Percentiles rank a stretch among this genome's conserved stretches.
phyloP scores from a whole-genome alignment of 2,797 vertebrate species.

The Darevskia mixta region DNA sequence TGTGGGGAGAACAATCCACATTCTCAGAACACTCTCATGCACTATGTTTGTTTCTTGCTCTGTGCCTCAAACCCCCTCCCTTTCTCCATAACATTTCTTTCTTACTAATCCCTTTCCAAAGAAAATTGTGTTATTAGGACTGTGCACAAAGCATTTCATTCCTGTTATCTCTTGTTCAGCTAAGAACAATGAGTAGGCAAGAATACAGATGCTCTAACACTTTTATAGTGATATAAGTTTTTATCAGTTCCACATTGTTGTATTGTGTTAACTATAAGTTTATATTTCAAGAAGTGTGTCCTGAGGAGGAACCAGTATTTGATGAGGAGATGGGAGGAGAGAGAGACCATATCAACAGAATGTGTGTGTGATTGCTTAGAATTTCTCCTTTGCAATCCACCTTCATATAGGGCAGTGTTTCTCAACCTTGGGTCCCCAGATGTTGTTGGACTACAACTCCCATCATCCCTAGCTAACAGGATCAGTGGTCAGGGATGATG shows the following conservation, averaged over 20 bases:
- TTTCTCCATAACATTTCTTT: neutral
- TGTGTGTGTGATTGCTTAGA: too few relatives aligned
- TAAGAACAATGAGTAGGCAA: neutral
- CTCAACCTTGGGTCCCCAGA: too few relatives aligned
- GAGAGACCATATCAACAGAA: too few relatives aligned
- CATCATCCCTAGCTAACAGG: too few relatives aligned
- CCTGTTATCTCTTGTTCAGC: neutral
- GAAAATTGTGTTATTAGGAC: neutral
- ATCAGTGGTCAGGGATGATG: too few relatives aligned
- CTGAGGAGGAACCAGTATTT: too few relatives aligned
- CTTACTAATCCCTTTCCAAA: conserved; percentile 21
- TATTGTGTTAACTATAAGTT: neutral
- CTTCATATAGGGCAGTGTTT: too few relatives aligned
- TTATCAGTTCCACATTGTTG: neutral
- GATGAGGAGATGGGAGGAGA: too few relatives aligned
- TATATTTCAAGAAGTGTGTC: too few relatives aligned
- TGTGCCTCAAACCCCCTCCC: neutral
- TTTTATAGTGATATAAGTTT: neutral
- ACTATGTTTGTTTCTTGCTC: neutral
- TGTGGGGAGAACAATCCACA: neutral
- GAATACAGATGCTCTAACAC: neutral
- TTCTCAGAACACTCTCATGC: conserved; percentile 6
- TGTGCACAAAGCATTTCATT: neutral
- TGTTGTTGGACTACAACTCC: too few relatives aligned
- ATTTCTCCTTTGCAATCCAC: too few relatives aligned